phyloP scores from a whole-genome alignment of 2,888 invertebrate species.

The Dione juno region DNA sequence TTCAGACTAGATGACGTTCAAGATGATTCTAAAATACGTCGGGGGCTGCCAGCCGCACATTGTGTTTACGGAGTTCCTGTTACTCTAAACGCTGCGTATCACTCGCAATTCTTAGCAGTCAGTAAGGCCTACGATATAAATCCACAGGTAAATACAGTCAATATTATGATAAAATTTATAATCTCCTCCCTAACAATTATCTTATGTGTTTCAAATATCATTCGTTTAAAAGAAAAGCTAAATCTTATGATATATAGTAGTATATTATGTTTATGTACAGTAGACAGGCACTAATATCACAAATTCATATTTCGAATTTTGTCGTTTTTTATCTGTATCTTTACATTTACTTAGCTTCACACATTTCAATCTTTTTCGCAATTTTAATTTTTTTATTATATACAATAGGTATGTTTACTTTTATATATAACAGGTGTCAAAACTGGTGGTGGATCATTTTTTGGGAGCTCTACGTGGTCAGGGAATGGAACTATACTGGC shows the following conservation, averaged over 20 bases:
- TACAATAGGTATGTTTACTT: no score
- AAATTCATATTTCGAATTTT: no score
- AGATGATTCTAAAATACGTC: conserved; percentile 34
- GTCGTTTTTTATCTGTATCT: no score
- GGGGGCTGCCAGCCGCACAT: conserved; percentile 41
- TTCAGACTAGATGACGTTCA: conserved; percentile 42
- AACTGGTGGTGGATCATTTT: conserved; percentile 13
- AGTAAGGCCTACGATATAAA: conserved; percentile 15
- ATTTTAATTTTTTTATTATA: no score
- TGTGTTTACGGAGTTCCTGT: conserved; percentile 39
- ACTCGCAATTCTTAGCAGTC: conserved; percentile 19
- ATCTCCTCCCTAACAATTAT: no score
- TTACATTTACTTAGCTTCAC: no score
- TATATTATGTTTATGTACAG: no score
- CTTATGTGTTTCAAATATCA: no score
- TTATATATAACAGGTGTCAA: conserved; percentile 21
- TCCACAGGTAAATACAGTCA: conserved; percentile 30
- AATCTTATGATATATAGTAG: no score
- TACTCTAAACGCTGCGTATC: conserved; percentile 32
- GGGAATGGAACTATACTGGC: conserved; percentile 38
- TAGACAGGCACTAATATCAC: no score
- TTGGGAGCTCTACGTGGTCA: conserved; percentile 32
- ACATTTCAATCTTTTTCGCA: no score
- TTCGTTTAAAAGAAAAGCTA: no score
- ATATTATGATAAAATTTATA: background rate